These are phyloP conservation scores for Phaenicophaeus curvirostris DNA, from an alignment of 2,797 vertebrate species.

Conservation along the genomic window DNA sequence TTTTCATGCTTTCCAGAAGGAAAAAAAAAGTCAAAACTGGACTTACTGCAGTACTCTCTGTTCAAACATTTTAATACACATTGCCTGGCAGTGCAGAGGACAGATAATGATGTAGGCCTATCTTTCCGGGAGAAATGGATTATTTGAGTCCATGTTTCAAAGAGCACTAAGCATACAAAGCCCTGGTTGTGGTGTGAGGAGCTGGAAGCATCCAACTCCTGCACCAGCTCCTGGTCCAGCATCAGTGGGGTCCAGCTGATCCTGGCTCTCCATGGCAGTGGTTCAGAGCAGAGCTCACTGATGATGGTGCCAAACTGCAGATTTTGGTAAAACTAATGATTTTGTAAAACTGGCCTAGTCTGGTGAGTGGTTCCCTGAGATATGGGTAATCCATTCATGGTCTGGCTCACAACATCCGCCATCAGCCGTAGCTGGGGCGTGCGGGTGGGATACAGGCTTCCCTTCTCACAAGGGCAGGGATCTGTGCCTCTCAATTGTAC, in stretches of 20 bases:
- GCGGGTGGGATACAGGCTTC: not conserved
- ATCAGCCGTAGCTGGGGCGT: too few species aligned
- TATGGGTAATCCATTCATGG: rapidly evolving
- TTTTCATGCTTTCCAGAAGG: not conserved
- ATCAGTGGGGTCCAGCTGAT: rapidly evolving
- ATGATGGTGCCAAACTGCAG: rapidly evolving
- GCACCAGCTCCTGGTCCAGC: not conserved
- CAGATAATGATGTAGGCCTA: not conserved
- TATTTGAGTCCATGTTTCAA: not conserved
- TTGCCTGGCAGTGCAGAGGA: not conserved
- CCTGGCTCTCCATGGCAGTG: rapidly evolving
- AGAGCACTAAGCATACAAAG: not conserved
- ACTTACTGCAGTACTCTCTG: not conserved
- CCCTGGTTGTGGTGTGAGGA: not conserved
- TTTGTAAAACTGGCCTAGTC: not conserved
- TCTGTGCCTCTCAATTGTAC: not conserved
- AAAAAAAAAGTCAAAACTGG: not conserved
- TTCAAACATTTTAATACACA: not conserved
- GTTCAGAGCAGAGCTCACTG: not conserved
- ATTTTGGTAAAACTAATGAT: too few species aligned
- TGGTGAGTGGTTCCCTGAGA: not conserved
- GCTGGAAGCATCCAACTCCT: not conserved
- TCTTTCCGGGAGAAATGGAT: not conserved
- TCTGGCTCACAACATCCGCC: not conserved
- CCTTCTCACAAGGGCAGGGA: rapidly evolving